These are phyloP conservation scores for Cataglyphis altisquamis DNA, from an alignment of 2,888 invertebrate species.

Conservation along the genomic window DNA sequence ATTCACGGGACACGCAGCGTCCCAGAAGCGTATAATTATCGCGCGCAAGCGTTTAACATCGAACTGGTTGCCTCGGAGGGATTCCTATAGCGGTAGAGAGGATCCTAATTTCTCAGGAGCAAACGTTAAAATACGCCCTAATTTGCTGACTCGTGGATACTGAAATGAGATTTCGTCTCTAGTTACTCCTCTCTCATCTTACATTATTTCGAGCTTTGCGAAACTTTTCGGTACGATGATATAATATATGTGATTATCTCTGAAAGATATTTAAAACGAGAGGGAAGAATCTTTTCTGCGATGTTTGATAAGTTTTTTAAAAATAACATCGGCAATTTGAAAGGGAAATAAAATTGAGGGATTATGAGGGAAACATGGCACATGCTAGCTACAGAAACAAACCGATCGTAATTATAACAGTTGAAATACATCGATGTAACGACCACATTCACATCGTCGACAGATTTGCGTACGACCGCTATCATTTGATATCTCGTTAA, in stretches of 20 bases:
- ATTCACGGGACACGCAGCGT: constrained; percentile 71
- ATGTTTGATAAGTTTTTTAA: background rate
- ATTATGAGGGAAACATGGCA: background rate
- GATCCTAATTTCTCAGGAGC: constrained; percentile 61
- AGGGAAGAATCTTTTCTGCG: background rate
- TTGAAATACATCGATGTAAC: constrained; percentile 18
- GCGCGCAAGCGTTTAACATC: constrained; percentile 62
- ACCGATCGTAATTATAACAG: constrained; percentile 10
- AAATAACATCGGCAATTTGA: background rate
- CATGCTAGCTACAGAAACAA: background rate
- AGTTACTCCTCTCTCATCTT: constrained; percentile 31
- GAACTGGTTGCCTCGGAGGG: constrained; percentile 48
- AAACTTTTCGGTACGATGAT: background rate
- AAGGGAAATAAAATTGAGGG: background rate
- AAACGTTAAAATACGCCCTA: constrained; percentile 41
- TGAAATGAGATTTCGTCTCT: constrained; percentile 26
- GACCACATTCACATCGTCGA: constrained; percentile 34
- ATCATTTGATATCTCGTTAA: constrained; percentile 69
- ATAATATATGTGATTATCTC: background rate
- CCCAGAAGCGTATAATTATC: constrained; percentile 73
- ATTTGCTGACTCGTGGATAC: constrained; percentile 61
- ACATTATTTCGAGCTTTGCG: background rate
- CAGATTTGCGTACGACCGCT: constrained; percentile 60
- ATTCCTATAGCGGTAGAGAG: constrained; percentile 34
- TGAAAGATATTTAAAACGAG: constrained; percentile 1